Conservation (phyloP, 2,888 invertebrate genomes). For the Aspidiotus destructor region DNA sequence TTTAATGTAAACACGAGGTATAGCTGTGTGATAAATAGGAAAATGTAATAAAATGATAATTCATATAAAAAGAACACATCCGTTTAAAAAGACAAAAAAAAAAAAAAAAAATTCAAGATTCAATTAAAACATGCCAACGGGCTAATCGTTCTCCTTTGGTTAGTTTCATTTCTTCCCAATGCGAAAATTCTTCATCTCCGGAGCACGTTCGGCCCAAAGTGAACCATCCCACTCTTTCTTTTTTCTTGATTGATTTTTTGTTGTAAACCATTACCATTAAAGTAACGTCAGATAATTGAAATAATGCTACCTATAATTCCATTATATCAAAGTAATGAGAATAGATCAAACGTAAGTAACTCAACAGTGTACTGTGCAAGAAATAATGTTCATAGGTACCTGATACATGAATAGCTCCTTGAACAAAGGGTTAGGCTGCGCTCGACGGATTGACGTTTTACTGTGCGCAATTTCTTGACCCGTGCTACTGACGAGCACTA, state of each 20-base stretch:
- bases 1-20: too few relatives aligned
- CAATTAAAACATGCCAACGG: conserved; percentile 83
- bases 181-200: conserved; percentile 80
- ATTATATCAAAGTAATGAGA: background rate
- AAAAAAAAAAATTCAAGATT: conserved; percentile 41
- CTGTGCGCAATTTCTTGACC: conserved; percentile 87
- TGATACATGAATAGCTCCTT: conserved; percentile 95
- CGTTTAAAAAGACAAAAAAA: background rate
- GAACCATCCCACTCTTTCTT: conserved; percentile 91
- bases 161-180: conserved; percentile 89
- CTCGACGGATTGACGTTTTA: conserved; percentile 82
- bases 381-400: conserved; percentile 43
- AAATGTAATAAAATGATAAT: too few relatives aligned
- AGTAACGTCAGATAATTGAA: conserved; percentile 89
- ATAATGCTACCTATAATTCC: conserved; percentile 70
- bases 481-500: conserved; percentile 81
- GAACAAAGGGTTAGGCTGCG: conserved; percentile 90
- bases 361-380: too few relatives aligned
- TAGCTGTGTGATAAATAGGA: too few relatives aligned
- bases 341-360: background rate
- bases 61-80: background rate
- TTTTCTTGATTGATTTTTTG: conserved; percentile 83
- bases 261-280: conserved; percentile 88
- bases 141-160: conserved; percentile 76
- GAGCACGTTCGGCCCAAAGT: conserved; percentile 84